Conservation (phyloP, 2,797 vertebrate genomes). For the Leptoclinus maculatus region DNA sequence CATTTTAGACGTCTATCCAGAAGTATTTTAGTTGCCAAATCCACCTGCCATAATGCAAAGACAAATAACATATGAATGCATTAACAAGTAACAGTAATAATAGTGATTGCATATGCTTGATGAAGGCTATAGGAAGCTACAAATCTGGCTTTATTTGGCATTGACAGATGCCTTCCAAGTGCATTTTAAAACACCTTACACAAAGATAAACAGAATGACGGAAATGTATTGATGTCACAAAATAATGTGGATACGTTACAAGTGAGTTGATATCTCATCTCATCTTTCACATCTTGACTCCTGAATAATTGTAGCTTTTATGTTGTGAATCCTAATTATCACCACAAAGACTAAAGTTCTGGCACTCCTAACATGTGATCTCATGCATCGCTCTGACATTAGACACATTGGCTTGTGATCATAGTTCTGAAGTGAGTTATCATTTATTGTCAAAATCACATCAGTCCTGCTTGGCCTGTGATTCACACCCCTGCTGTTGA, state of each 20-base stretch:
- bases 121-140: background rate
- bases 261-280: slow-evolving; percentile 3
- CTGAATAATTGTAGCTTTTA: slow-evolving; percentile 37
- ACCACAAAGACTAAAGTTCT: slow-evolving; percentile 29
- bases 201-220: background rate
- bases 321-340: slow-evolving; percentile 47
- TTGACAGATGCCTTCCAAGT: background rate
- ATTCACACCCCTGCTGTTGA: slow-evolving; percentile 54
- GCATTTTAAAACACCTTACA: background rate
- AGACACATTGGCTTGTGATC: slow-evolving; percentile 23
- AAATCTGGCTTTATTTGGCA: background rate
- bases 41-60: background rate
- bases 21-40: slow-evolving; percentile 7
- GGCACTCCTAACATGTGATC: slow-evolving; percentile 28
- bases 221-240: background rate
- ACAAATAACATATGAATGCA: background rate
- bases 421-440: slow-evolving; percentile 23
- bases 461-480: slow-evolving; percentile 32
- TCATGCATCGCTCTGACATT: slow-evolving; percentile 27
- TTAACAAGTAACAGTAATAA: background rate
- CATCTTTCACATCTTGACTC: slow-evolving; percentile 23
- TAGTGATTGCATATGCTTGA: background rate
- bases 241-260: background rate
- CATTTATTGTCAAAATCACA: slow-evolving; percentile 37
- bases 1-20: background rate